These are phyloP conservation scores for Pseudomugil tenellus DNA, from an alignment of 2,797 vertebrate genomes.

Conservation along the genomic window DNA sequence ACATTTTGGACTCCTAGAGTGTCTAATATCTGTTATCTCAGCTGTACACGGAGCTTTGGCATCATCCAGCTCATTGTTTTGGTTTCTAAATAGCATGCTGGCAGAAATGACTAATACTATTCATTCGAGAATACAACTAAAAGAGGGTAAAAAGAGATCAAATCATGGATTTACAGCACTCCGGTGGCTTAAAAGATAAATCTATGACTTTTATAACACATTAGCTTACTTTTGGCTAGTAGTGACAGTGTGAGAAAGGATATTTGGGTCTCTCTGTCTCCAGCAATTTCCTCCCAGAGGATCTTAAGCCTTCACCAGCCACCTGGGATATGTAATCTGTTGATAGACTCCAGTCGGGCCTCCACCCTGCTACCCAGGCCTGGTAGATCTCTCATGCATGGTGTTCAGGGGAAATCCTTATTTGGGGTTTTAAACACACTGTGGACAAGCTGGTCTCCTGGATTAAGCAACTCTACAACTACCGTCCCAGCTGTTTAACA, in stretches of 20 bases:
- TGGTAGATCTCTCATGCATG: neutral
- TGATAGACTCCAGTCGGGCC: neutral
- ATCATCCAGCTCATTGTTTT: neutral
- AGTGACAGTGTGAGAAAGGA: neutral
- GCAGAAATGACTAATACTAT: neutral
- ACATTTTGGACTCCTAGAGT: neutral
- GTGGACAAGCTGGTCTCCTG: neutral
- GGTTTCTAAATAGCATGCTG: neutral
- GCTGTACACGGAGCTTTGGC: neutral
- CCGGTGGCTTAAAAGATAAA: neutral
- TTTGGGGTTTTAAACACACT: neutral
- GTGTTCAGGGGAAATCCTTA: neutral
- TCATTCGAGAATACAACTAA: neutral
- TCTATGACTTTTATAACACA: neutral
- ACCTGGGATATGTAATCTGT: neutral
- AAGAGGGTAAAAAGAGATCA: neutral
- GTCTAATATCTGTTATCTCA: neutral
- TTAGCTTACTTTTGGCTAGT: neutral
- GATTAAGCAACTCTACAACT: neutral
- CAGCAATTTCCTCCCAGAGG: neutral
- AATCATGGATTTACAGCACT: neutral
- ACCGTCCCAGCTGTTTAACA: neutral
- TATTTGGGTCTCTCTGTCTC: neutral
- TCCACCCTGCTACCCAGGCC: neutral
- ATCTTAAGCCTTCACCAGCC: neutral